A percentile compares a stretch with the other conserved stretches of the same genome.
phyloP scores from a whole-genome alignment of 2,888 invertebrate species.

The Lithosia quadra region DNA sequence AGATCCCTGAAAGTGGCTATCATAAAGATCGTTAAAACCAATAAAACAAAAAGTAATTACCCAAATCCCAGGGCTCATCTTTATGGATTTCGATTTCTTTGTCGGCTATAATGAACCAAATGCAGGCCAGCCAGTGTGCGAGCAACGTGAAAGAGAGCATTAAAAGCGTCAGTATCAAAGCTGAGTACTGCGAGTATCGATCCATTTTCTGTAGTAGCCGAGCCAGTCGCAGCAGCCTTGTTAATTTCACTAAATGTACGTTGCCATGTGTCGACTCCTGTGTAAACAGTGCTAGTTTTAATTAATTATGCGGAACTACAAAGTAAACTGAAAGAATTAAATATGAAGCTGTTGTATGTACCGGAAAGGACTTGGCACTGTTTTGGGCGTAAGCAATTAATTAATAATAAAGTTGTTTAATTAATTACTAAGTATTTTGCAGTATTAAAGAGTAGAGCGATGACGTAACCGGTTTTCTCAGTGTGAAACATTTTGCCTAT shows the following conservation, averaged over 20 bases:
- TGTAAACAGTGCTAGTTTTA: conserved; percentile 40
- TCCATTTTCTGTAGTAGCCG: conserved; percentile 98
- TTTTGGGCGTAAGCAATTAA: conserved; percentile 50
- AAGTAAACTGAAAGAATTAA: conserved; percentile 22
- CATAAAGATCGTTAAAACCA: conserved; percentile 15
- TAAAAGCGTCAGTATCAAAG: conserved; percentile 96
- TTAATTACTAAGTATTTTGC: conserved; percentile 52
- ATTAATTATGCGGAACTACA: conserved; percentile 37
- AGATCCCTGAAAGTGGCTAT: not conserved
- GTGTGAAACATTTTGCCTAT: not conserved
- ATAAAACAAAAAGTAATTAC: conserved; percentile 77
- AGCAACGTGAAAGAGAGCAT: conserved; percentile 98
- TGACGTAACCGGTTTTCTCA: not conserved
- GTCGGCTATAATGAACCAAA: conserved; percentile 98
- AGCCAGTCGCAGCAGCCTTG: conserved; percentile 95
- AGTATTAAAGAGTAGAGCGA: not conserved
- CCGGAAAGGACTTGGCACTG: conserved; percentile 25
- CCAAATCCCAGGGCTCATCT: conserved; percentile 92
- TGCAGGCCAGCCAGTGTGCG: conserved; percentile 98
- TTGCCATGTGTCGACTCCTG: conserved; percentile 91
- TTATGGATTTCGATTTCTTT: conserved; percentile 93
- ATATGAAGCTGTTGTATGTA: conserved; percentile 23
- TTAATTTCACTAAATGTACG: conserved; percentile 97
- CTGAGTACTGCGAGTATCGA: conserved; percentile 98
- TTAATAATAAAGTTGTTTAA: conserved; percentile 52